A percentile compares a stretch with the other conserved stretches of the same genome.
These are phyloP conservation scores for Watsonalla binaria DNA, from an alignment of 2,888 invertebrate genomes.

Conservation along the genomic window DNA sequence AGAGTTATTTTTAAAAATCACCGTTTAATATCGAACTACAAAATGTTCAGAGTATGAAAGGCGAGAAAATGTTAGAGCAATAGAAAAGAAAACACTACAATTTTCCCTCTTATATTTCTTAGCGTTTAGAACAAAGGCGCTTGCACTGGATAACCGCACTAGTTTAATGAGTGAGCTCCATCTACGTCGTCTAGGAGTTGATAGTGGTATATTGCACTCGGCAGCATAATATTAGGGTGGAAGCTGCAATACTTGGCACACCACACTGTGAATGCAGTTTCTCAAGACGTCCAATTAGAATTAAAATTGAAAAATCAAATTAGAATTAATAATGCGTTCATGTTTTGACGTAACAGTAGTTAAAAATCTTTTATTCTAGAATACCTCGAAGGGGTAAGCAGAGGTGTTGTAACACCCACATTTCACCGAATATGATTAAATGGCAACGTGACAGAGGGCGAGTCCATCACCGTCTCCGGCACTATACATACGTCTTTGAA, in stretches of 20 bases:
- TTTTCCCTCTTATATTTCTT: slow-evolving; percentile 32
- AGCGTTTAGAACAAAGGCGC: slow-evolving; percentile 34
- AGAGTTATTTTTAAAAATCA: too few relatives aligned
- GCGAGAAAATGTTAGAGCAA: background rate
- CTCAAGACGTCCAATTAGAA: slow-evolving; percentile 11
- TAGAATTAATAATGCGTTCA: background rate
- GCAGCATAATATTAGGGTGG: slow-evolving; percentile 21
- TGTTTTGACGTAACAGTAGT: background rate
- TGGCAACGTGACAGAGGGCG: too few relatives aligned
- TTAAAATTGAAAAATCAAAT: slow-evolving; percentile 36
- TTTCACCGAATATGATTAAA: too few relatives aligned
- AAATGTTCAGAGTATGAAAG: background rate
- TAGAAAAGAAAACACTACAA: slow-evolving; percentile 11
- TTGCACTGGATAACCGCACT: slow-evolving; percentile 36
- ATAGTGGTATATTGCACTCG: slow-evolving; percentile 30
- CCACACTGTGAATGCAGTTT: slow-evolving; percentile 36
- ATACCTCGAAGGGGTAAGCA: too few relatives aligned
- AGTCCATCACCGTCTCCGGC: too few relatives aligned
- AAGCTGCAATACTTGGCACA: slow-evolving; percentile 35
- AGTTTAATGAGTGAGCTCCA: slow-evolving; percentile 54
- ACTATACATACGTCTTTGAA: too few relatives aligned
- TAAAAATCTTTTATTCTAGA: too few relatives aligned
- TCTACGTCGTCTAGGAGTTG: slow-evolving; percentile 38
- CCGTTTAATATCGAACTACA: too few relatives aligned
- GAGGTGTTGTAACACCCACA: too few relatives aligned